Conservation (phyloP, 2,113 vertebrate genomes). For the Malurus elegans region DNA sequence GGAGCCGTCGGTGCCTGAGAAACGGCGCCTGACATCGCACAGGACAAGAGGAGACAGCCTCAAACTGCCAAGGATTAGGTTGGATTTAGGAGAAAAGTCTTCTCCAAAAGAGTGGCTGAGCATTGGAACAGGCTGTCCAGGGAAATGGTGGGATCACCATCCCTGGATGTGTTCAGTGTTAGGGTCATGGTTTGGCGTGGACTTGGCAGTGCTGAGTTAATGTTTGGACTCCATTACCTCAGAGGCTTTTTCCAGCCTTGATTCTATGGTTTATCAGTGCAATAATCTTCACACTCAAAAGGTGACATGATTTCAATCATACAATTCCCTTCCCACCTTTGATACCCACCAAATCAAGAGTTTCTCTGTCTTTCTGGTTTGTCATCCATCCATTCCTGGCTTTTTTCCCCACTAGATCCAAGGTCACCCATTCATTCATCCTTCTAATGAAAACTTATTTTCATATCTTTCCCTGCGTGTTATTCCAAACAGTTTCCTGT, state of each 20-base stretch:
- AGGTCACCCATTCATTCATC: not conserved
- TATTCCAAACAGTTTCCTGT: not conserved
- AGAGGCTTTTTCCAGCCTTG: not conserved
- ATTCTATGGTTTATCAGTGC: not conserved
- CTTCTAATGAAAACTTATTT: not conserved
- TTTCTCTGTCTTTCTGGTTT: not conserved
- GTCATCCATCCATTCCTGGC: not conserved
- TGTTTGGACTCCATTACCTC: rapidly evolving
- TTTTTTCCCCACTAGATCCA: not conserved
- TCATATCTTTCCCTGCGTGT: not conserved
- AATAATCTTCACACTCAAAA: not conserved
- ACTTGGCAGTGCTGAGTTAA: not conserved
- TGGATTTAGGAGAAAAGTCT: not conserved
- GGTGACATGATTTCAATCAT: not conserved
- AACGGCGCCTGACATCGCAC: too few relatives aligned
- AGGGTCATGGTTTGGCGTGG: not conserved
- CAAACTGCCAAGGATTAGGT: not conserved
- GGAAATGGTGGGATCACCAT: not conserved
- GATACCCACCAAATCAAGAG: not conserved
- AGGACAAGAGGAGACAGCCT: not conserved
- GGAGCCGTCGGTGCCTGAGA: not conserved
- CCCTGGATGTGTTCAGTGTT: not conserved
- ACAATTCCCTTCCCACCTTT: rapidly evolving
- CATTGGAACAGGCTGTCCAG: not conserved
- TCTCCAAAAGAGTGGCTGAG: too few relatives aligned